Base-by-base conservation (phyloP, 2,888 invertebrate species). In the Hirtodrosophila trivittata region DNA sequence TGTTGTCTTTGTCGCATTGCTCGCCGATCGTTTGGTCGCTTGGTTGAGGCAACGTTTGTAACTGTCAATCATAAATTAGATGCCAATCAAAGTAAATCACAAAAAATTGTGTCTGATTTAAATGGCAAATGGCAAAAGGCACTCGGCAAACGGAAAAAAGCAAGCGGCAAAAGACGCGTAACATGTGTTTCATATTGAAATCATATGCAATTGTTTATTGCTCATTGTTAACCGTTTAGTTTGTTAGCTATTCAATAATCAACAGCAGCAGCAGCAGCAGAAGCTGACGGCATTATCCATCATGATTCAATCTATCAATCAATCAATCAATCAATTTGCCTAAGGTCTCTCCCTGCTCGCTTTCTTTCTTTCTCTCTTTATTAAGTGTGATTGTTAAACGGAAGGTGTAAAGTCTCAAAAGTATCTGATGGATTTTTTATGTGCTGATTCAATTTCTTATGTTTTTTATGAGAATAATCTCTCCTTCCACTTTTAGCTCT, bases 21-120 rank as follows among this genome's bases (percentile, higher is more conserved):
- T 32, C 56, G 65, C 54, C 46, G 38, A 41, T 58, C 57, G 49
- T 38, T 59, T 52, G 46, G 28, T 60, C 12, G 39, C 30, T 28
- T 54, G 25, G 49, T 26, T 49, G 43, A 42, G 47, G 64, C 54
- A 85, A 71, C 66, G 81, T 80, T 86, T 81, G 77, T 66, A 85
- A 70, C 87, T 82, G 87, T 87, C 82, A 87, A 87, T 82, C 87
- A 87, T 87, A 82, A 87, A 82, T 82, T 87, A 71, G 81, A 67
- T 70, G 82, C 71, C 85, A 81, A 86, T 81, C 81, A 81, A 80
- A 77, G 66, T 74, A 69, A 86, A 86, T 81, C 74, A 84, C 65
- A 66, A 84, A 65, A 77, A 74, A 74, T 77, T 85, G 70, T 66
- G 52, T 43, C 65, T 66, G 68, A 81, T 81, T 84, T 68, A 71